phyloP scores from a whole-genome alignment of 2,113 vertebrate species.

The Rhizomys pruinosus region DNA sequence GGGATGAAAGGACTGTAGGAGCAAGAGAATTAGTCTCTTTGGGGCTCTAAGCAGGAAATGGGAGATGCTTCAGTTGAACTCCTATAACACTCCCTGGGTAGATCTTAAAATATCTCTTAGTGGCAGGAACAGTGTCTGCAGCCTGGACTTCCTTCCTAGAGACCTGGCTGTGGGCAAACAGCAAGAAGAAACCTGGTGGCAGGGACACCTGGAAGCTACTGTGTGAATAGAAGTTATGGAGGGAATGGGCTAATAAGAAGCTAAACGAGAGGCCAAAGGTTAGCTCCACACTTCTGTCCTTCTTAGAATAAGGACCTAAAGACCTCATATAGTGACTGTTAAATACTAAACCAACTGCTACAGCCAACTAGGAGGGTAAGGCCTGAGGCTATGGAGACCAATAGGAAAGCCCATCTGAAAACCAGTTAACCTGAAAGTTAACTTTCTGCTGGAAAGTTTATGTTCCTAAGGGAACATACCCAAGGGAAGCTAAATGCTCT shows the following conservation, averaged over 20 bases:
- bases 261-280: background rate
- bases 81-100: conserved; percentile 24
- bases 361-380: background rate
- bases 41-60: conserved; percentile 55
- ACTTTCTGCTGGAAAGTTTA: background rate
- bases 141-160: background rate
- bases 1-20: conserved; percentile 34
- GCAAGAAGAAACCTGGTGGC: background rate
- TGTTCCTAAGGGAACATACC: background rate
- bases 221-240: background rate
- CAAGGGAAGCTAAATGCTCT: background rate
- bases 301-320: background rate
- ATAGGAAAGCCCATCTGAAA: background rate
- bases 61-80: conserved; percentile 71
- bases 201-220: background rate
- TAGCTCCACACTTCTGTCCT: background rate
- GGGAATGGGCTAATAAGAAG: background rate
- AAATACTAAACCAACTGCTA: background rate
- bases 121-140: background rate
- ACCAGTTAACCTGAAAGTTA: background rate
- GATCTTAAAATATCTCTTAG: conserved; percentile 52
- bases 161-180: background rate
- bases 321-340: background rate
- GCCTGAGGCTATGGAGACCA: background rate
- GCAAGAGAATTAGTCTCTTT: conserved; percentile 64